Percentiles rank a stretch among this genome's conserved stretches.
phyloP scores from a whole-genome alignment of 2,888 invertebrate species.

The Tribolium freemani region DNA sequence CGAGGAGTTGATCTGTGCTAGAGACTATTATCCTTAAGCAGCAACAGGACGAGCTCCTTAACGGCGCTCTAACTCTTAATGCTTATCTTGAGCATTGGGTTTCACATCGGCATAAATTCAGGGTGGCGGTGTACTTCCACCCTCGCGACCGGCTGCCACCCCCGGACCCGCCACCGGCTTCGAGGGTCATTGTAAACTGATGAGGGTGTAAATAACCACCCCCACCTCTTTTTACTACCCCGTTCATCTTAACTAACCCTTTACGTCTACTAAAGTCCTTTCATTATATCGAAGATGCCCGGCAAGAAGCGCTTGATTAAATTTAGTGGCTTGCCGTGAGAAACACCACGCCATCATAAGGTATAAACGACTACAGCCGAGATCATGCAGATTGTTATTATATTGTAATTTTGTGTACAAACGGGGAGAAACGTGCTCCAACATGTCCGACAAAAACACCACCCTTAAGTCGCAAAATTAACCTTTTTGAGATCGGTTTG shows the following conservation, averaged over 20 bases:
- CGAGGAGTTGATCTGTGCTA: slow-evolving; percentile 16
- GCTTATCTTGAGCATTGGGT: slow-evolving; percentile 59
- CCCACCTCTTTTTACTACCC: slow-evolving; percentile 60
- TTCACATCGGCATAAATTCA: slow-evolving; percentile 63
- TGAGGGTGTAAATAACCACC: slow-evolving; percentile 76
- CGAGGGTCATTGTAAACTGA: slow-evolving; percentile 78
- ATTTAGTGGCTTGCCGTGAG: slow-evolving; percentile 55
- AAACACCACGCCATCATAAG: slow-evolving; percentile 53
- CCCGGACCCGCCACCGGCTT: slow-evolving; percentile 20
- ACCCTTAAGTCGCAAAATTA: too few species aligned
- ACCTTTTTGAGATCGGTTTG: too few species aligned
- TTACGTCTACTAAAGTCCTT: slow-evolving; percentile 64
- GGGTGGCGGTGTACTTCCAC: slow-evolving; percentile 52
- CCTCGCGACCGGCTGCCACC: slow-evolving; percentile 44
- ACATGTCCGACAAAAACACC: neutral
- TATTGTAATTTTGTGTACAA: slow-evolving; percentile 51
- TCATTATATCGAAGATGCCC: slow-evolving; percentile 65
- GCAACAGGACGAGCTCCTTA: slow-evolving; percentile 40
- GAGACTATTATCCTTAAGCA: slow-evolving; percentile 21
- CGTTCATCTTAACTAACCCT: slow-evolving; percentile 65
- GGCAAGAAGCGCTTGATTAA: slow-evolving; percentile 55
- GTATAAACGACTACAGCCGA: slow-evolving; percentile 50
- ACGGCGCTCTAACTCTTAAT: slow-evolving; percentile 43
- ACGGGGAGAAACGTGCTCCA: slow-evolving; percentile 32
- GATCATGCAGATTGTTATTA: slow-evolving; percentile 52